Evolutionary conservation across 2,888 invertebrate species (phyloP).

Genomic region (Furcula furcula): DNA sequence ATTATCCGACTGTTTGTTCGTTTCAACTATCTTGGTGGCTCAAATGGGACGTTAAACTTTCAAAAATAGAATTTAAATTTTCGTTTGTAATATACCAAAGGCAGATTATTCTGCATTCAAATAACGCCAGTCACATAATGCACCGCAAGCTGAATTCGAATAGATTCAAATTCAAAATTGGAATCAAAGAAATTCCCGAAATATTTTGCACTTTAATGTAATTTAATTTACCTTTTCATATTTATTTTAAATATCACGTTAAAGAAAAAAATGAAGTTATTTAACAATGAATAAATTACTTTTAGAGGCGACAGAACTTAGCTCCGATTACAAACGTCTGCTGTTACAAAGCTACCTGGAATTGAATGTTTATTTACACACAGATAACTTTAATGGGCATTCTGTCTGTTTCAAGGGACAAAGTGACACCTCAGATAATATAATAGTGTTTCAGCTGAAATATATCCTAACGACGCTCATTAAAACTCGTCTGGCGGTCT

Average conservation of each 20-base stretch:
- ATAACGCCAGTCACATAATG: too few relatives aligned
- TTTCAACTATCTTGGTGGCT: conserved; percentile 26
- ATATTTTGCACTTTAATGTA: too few relatives aligned
- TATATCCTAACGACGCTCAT: conserved; percentile 31
- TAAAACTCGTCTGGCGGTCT: conserved; percentile 25
- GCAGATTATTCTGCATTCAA: too few relatives aligned
- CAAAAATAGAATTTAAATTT: background rate
- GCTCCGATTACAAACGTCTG: conserved; percentile 37
- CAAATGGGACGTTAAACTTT: conserved; percentile 5
- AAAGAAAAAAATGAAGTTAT: conserved; percentile 8
- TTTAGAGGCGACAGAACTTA: conserved; percentile 26
- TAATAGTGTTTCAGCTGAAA: conserved; percentile 37
- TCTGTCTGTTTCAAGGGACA: conserved; percentile 37
- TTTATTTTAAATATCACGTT: too few relatives aligned
- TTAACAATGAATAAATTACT: conserved; percentile 20
- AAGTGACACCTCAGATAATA: conserved; percentile 42
- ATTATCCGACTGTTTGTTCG: conserved; percentile 56
- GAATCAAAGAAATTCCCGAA: too few relatives aligned
- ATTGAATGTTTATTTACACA: conserved; percentile 48
- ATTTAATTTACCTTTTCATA: too few relatives aligned
- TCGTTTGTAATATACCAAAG: background rate
- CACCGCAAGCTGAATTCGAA: too few relatives aligned
- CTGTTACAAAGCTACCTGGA: conserved; percentile 37
- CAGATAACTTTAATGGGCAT: conserved; percentile 47
- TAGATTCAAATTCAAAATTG: too few relatives aligned